A percentile compares a stretch with the other conserved stretches of the same genome.
Conservation (phyloP, 2,797 vertebrate species). For the Vultur gryphus region DNA sequence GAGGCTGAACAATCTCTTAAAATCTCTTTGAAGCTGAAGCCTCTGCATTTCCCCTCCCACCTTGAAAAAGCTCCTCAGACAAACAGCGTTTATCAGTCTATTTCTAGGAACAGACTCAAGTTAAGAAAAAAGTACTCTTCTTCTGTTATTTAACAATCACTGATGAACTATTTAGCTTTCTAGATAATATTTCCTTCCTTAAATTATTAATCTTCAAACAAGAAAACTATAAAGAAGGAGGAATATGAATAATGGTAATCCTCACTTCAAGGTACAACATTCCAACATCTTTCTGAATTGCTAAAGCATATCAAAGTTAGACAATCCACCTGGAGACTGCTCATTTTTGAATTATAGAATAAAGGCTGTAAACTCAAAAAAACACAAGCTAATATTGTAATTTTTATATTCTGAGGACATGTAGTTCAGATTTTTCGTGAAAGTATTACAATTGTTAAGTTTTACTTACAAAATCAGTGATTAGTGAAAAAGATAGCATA, state of each 20-base stretch:
- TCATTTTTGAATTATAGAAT: not conserved
- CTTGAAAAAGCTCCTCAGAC: not conserved
- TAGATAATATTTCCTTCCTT: not conserved
- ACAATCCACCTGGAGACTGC: not conserved
- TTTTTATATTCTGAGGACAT: not conserved
- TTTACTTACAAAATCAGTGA: not conserved
- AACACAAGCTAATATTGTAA: not conserved
- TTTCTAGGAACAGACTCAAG: not conserved
- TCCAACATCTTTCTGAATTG: not conserved
- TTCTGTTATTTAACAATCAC: not conserved
- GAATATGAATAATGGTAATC: not conserved
- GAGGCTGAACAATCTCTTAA: not conserved
- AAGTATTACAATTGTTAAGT: not conserved
- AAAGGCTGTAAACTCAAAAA: not conserved
- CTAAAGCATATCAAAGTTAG: not conserved
- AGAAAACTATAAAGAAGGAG: not conserved
- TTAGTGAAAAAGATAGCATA: not conserved
- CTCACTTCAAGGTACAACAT: not conserved
- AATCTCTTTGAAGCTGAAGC: not conserved
- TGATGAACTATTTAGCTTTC: not conserved
- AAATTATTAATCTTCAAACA: not conserved
- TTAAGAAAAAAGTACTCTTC: not conserved
- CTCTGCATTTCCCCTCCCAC: not conserved
- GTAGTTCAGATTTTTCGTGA: rapidly evolving
- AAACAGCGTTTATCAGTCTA: not conserved